These are phyloP conservation scores for Hyposmocoma kahamanoa DNA, from an alignment of 1,140 invertebrate species.

Conservation along the genomic window DNA sequence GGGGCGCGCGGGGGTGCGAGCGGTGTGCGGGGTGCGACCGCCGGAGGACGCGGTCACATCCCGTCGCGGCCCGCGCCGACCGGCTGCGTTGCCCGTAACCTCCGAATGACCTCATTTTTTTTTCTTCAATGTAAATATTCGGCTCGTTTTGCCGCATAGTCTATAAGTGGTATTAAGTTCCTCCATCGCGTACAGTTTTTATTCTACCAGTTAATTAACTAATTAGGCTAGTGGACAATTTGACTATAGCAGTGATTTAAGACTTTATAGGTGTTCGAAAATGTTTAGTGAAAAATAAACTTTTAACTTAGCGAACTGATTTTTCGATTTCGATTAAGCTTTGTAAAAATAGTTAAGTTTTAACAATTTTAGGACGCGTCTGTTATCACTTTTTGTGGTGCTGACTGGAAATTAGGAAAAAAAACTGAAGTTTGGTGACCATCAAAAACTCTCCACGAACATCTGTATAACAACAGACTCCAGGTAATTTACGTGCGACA, in stretches of 20 bases:
- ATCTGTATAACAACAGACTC: too few relatives aligned
- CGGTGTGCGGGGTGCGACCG: constrained; percentile 13
- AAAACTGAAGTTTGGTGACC: too few relatives aligned
- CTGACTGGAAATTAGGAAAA: constrained; percentile 25
- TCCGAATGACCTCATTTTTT: constrained; percentile 72
- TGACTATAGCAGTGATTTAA: constrained; percentile 37
- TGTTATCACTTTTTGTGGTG: constrained; percentile 43
- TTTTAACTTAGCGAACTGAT: too few relatives aligned
- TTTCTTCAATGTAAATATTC: constrained; percentile 73
- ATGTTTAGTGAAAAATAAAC: constrained; percentile 47
- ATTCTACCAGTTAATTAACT: constrained; percentile 32
- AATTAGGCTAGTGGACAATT: constrained; percentile 38
- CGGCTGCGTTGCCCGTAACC: constrained; percentile 72
- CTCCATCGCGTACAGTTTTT: constrained; percentile 50
- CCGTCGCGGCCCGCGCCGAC: constrained; percentile 66
- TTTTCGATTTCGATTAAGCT: too few relatives aligned
- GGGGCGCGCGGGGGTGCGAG: constrained; percentile 21
- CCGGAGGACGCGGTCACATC: constrained; percentile 45
- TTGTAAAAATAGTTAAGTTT: constrained; percentile 40
- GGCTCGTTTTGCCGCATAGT: constrained; percentile 69
- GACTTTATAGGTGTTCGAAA: constrained; percentile 35
- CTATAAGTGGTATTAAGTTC: constrained; percentile 72
- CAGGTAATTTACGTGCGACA: too few relatives aligned
- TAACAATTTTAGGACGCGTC: constrained; percentile 33
- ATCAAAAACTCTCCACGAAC: too few relatives aligned